Percentiles rank a stretch among this genome's conserved stretches.
Conservation (phyloP, 2,113 vertebrate genomes). For the Sinocyclocheilus maitianheensis region DNA sequence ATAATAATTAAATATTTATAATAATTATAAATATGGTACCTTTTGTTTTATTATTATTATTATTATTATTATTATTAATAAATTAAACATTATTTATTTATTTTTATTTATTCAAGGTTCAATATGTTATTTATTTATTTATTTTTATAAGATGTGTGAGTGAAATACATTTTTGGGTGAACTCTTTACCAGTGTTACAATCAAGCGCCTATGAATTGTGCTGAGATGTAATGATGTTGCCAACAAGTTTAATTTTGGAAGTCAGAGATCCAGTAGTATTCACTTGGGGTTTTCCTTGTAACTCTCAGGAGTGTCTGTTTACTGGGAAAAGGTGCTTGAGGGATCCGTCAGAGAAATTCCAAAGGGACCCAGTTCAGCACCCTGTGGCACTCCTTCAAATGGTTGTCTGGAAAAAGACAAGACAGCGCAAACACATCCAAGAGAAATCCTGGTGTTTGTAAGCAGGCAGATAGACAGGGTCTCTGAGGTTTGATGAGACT, state of each 20-base stretch:
- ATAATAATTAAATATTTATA: no score
- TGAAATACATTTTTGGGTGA: no score
- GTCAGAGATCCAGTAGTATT: neutral
- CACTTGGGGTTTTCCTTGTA: neutral
- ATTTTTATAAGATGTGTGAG: no score
- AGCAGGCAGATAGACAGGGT: neutral
- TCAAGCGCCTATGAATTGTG: neutral
- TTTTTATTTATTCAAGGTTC: no score
- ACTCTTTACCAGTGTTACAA: no score
- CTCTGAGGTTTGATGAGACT: neutral
- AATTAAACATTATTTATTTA: no score
- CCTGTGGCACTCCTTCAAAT: constrained; percentile 6
- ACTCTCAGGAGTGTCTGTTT: neutral
- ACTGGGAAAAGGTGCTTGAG: neutral
- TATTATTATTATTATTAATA: no score
- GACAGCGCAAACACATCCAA: neutral
- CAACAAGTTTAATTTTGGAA: neutral
- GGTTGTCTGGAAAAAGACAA: neutral
- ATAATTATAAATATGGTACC: no score
- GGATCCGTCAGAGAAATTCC: neutral
- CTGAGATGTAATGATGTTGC: neutral
- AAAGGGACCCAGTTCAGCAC: neutral
- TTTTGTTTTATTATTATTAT: no score
- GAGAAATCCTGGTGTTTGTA: constrained; percentile 9
- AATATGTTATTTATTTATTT: no score